phyloP scores from a whole-genome alignment of 2,113 vertebrate genomes.

The Ictidomys tridecemlineatus region DNA sequence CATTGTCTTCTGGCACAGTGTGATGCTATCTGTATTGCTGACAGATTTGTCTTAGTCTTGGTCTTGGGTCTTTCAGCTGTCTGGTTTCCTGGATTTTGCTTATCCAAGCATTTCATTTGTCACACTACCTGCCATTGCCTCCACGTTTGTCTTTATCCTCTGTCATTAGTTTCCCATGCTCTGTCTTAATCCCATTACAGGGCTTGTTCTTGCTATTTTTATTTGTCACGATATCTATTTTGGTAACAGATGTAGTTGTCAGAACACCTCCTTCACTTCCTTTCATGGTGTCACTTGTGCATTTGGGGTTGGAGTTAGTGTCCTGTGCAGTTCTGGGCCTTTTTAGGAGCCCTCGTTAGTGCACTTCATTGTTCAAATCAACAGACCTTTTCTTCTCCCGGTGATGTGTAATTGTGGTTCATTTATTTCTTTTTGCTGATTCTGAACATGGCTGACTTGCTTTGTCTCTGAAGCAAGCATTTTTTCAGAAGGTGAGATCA shows the following conservation, averaged over 20 bases:
- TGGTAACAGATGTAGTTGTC: slow-evolving; percentile 49
- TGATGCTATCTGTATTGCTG: slow-evolving; percentile 75
- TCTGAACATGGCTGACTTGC: slow-evolving; percentile 46
- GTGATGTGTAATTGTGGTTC: not conserved
- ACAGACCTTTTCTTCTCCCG: slow-evolving; percentile 12
- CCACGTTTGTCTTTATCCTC: slow-evolving; percentile 72
- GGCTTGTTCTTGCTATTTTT: slow-evolving; percentile 65
- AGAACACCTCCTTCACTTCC: slow-evolving; percentile 26
- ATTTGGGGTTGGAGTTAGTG: slow-evolving; percentile 30
- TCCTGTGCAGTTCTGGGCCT: slow-evolving; percentile 38
- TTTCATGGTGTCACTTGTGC: slow-evolving; percentile 56
- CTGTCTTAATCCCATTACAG: slow-evolving; percentile 57
- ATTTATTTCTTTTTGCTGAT: slow-evolving; percentile 59
- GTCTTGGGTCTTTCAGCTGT: slow-evolving; percentile 75
- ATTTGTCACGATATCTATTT: slow-evolving; percentile 72
- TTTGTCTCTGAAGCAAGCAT: slow-evolving; percentile 11
- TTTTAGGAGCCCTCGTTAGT: slow-evolving; percentile 49
- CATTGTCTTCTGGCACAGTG: slow-evolving; percentile 73
- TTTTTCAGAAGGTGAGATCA: slow-evolving; percentile 30
- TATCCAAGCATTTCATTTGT: slow-evolving; percentile 75
- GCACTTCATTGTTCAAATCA: slow-evolving; percentile 31
- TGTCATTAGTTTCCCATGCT: slow-evolving; percentile 59
- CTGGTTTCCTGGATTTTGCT: slow-evolving; percentile 76
- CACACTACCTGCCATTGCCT: slow-evolving; percentile 64
- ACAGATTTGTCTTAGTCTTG: slow-evolving; percentile 83